Percentiles rank a stretch among this genome's conserved stretches.
phyloP scores from a whole-genome alignment of 64 coral and sea anemone genomes.

The Orbicella faveolata region DNA sequence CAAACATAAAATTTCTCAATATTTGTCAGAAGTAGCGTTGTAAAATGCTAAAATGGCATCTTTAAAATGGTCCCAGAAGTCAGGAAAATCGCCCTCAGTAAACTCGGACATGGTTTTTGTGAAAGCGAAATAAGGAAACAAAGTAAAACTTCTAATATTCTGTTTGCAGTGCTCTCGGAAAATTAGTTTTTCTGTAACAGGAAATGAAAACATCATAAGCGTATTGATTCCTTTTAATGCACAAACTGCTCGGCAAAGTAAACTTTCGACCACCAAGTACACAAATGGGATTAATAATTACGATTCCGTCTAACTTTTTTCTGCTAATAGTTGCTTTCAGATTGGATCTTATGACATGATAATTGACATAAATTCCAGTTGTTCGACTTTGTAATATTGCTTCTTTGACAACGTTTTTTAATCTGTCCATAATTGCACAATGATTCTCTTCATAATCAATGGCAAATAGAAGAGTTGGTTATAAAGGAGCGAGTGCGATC shows the following conservation, averaged over 20 bases:
- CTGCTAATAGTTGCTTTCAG: neutral
- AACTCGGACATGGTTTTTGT: neutral
- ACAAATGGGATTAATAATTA: neutral
- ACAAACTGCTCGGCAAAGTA: neutral
- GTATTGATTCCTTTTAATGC: neutral
- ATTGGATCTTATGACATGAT: neutral
- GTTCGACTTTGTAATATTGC: neutral
- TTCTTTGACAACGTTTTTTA: constrained; percentile 4
- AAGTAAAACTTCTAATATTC: neutral
- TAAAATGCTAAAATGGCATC: no score
- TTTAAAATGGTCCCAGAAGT: no score
- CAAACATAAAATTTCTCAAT: no score
- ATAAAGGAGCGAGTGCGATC: neutral
- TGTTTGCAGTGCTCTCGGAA: constrained; percentile 26
- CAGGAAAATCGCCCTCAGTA: no score
- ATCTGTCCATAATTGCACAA: neutral
- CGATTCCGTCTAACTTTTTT: neutral
- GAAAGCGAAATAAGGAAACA: neutral
- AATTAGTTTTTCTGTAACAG: constrained; percentile 16
- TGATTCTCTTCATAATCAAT: neutral
- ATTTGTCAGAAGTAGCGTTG: no score
- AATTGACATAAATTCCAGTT: constrained; percentile 7
- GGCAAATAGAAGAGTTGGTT: constrained; percentile 29
- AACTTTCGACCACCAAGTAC: neutral
- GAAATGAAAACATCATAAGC: constrained; percentile 13